These are phyloP conservation scores for Meandrusa payeni DNA, from an alignment of 2,888 invertebrate species.

Conservation along the genomic window DNA sequence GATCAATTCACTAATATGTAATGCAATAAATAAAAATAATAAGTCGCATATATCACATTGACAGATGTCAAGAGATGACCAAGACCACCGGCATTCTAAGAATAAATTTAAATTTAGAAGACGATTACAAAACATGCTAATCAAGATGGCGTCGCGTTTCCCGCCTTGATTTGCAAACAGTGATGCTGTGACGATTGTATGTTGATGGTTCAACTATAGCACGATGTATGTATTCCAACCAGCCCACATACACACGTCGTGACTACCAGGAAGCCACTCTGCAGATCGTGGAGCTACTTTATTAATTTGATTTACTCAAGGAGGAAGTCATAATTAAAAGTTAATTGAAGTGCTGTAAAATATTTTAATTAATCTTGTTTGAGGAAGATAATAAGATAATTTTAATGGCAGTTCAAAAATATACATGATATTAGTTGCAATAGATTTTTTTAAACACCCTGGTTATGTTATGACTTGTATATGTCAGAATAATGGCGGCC, in stretches of 20 bases:
- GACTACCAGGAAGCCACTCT: background rate
- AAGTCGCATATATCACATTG: background rate
- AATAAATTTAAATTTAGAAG: conserved; percentile 55
- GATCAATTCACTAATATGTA: background rate
- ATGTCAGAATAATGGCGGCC: too few relatives aligned
- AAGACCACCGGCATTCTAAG: conserved; percentile 54
- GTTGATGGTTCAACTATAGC: conserved; percentile 46
- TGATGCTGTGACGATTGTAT: conserved; percentile 68
- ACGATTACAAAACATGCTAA: conserved; percentile 57
- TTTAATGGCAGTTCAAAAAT: too few relatives aligned
- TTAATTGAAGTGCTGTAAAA: background rate
- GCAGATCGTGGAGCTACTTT: background rate
- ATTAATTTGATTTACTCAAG: background rate
- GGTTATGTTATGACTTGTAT: too few relatives aligned
- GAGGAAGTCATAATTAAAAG: background rate
- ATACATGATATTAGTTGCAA: too few relatives aligned
- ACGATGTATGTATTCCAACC: conserved; percentile 6
- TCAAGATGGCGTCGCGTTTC: conserved; percentile 45
- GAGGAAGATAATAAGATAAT: too few relatives aligned
- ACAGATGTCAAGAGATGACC: conserved; percentile 1
- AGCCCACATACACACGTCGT: background rate
- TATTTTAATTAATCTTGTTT: too few relatives aligned
- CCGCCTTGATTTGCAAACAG: conserved; percentile 72
- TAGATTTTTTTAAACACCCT: too few relatives aligned
- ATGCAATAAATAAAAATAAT: background rate